These are phyloP conservation scores for Cuculus canorus DNA, from an alignment of 2,797 vertebrate species.

Conservation along the genomic window DNA sequence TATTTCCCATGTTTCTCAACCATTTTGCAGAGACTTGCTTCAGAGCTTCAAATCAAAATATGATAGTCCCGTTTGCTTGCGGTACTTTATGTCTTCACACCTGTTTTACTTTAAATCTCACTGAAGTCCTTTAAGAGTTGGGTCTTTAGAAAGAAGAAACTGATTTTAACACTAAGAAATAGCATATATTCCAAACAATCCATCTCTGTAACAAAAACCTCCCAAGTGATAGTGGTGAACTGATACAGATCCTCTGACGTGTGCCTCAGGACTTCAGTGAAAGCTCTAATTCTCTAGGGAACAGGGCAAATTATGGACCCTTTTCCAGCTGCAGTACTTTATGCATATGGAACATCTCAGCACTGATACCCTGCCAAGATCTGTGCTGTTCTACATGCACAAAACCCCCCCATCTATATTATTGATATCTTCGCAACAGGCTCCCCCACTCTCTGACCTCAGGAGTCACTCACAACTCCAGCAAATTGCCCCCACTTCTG, in stretches of 20 bases:
- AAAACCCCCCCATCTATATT: not conserved
- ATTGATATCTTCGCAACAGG: not conserved
- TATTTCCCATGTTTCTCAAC: not conserved
- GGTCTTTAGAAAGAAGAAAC: not conserved
- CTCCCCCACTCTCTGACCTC: not conserved
- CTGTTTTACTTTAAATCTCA: not conserved
- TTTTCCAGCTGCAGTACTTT: not conserved
- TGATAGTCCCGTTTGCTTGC: not conserved
- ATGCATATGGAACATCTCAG: rapidly evolving
- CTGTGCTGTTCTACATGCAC: not conserved
- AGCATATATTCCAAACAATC: not conserved
- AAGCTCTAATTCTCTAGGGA: not conserved
- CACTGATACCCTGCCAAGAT: not conserved
- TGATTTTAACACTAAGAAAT: not conserved
- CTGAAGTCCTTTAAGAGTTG: not conserved
- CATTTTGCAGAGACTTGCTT: not conserved
- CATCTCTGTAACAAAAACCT: not conserved
- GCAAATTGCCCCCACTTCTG: not conserved
- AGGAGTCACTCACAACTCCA: not conserved
- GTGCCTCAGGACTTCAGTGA: not conserved
- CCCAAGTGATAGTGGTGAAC: not conserved
- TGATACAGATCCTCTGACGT: not conserved
- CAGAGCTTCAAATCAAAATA: not conserved
- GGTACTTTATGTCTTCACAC: not conserved
- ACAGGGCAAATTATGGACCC: not conserved